A percentile compares a stretch with the other conserved stretches of the same genome.
These are phyloP conservation scores for Genyomyrus donnyi DNA, from an alignment of 2,113 vertebrate genomes.

Conservation along the genomic window DNA sequence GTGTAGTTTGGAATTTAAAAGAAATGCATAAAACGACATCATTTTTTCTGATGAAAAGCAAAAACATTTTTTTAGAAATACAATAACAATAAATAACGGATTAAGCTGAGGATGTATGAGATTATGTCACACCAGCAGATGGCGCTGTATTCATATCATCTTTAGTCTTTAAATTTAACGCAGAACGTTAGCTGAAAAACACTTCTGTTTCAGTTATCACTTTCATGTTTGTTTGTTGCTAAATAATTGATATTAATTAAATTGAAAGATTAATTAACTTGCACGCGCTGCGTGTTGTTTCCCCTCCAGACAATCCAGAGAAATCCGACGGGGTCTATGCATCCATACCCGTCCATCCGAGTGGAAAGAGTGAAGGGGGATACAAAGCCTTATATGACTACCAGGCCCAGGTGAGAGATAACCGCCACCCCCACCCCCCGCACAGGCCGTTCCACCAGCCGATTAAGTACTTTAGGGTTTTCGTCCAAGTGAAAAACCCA, in stretches of 20 bases:
- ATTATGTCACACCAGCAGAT: neutral
- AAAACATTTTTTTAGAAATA: neutral
- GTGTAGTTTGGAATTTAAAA: neutral
- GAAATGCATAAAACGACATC: neutral
- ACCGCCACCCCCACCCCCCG: neutral
- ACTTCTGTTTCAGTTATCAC: neutral
- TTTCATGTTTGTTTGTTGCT: neutral
- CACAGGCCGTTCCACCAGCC: neutral
- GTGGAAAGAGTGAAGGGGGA: constrained; percentile 28
- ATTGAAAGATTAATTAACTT: neutral
- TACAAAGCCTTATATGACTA: constrained; percentile 80
- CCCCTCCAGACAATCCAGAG: constrained; percentile 26
- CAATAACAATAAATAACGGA: neutral
- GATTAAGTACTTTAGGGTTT: neutral
- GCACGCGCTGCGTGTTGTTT: neutral
- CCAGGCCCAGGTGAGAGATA: constrained; percentile 70
- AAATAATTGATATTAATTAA: no score
- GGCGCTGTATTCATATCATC: neutral
- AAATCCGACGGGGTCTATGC: constrained; percentile 68
- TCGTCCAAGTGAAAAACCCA: neutral
- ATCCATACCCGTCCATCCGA: constrained; percentile 43
- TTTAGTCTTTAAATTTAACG: neutral
- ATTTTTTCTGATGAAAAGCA: neutral
- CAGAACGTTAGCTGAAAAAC: neutral
- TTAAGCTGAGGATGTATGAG: neutral